Percentiles rank a stretch among this genome's conserved stretches.
Evolutionary conservation across 1,140 invertebrate genomes (phyloP).

Genomic region (Portunus trituberculatus): DNA sequence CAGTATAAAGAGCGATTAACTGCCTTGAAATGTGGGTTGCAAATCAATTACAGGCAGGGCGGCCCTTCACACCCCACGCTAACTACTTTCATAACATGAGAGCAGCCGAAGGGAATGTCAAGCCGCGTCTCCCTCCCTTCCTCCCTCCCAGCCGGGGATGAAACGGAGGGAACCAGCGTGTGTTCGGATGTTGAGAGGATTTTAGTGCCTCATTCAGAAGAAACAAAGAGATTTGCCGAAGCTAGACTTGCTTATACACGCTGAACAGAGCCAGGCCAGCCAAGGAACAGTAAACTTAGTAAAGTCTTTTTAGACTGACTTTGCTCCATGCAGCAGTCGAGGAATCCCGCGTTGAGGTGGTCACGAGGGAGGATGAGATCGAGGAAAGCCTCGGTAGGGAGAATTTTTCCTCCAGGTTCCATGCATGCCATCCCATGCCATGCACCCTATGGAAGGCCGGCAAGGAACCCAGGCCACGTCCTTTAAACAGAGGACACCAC

Average conservation of each 20-base stretch:
- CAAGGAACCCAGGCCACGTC: constrained; percentile 3
- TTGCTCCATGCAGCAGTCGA: neutral
- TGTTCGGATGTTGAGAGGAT: neutral
- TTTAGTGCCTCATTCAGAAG: neutral
- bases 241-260: neutral
- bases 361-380: neutral
- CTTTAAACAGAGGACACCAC: constrained; percentile 49
- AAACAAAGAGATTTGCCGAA: neutral
- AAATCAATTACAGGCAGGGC: constrained; percentile 59
- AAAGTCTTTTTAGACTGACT: neutral
- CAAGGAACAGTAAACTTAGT: neutral
- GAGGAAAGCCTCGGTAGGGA: neutral
- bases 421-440: neutral
- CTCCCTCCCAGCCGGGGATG: neutral
- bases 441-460: neutral
- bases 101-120: constrained; percentile 29
- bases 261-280: neutral
- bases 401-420: neutral
- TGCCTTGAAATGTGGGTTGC: constrained; percentile 66
- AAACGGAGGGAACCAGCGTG: neutral
- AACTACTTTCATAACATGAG: constrained; percentile 48
- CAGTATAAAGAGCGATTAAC: constrained; percentile 63
- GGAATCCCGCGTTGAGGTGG: neutral
- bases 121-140: neutral
- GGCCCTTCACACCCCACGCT: neutral